Evolutionary conservation across 2,797 vertebrate species (phyloP).

Genomic region (Vipera latastei): DNA sequence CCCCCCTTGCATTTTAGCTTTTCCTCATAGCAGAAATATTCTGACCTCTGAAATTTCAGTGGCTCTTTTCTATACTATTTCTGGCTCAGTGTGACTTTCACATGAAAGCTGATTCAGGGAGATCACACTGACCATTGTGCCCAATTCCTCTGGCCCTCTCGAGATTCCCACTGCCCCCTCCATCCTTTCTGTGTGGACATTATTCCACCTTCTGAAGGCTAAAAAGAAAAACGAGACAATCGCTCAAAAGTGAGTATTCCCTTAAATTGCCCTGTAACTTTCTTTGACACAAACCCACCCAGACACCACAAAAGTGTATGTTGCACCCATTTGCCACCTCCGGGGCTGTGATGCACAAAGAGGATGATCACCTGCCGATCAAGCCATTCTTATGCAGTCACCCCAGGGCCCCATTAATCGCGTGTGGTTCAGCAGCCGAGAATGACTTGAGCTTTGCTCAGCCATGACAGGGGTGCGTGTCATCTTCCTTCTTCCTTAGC

Average conservation of each 20-base stretch:
- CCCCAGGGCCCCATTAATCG: background rate
- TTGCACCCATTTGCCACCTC: background rate
- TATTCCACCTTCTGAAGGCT: background rate
- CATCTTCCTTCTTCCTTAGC: background rate
- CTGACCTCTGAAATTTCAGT: background rate
- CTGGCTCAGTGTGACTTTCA: background rate
- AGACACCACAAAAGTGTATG: background rate
- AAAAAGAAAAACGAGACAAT: background rate
- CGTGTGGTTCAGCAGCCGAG: background rate
- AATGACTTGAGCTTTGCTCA: background rate
- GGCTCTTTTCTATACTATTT: background rate
- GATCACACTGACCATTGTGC: background rate
- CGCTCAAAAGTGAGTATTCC: too few relatives aligned
- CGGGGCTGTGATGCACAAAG: background rate
- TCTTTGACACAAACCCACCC: background rate
- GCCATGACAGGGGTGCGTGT: background rate
- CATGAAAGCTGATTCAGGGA: background rate
- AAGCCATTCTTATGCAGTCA: background rate
- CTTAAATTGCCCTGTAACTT: background rate
- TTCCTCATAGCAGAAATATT: background rate
- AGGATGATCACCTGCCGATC: background rate
- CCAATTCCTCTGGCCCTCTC: background rate
- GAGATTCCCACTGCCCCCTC: background rate
- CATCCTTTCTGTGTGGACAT: too few relatives aligned
- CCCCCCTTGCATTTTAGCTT: background rate